These are phyloP conservation scores for Heliconius sara DNA, from an alignment of 2,888 invertebrate genomes.

Conservation along the genomic window DNA sequence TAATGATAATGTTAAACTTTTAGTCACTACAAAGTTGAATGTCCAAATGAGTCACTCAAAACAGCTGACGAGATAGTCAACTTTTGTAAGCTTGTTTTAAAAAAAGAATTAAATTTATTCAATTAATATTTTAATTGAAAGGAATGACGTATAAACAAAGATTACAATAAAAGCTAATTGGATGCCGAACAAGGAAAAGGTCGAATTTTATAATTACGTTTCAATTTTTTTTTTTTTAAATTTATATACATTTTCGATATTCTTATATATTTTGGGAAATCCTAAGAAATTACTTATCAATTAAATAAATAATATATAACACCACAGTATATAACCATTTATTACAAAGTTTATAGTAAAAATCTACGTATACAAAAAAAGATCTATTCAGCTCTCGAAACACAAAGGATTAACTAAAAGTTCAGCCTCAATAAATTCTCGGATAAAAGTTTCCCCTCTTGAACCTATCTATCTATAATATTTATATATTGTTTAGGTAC, in stretches of 20 bases:
- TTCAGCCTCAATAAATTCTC: constrained; percentile 1
- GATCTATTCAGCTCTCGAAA: neutral
- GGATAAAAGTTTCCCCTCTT: constrained; percentile 8
- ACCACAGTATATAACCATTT: neutral
- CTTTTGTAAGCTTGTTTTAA: too few relatives aligned
- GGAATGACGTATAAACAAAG: too few relatives aligned
- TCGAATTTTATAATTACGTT: too few relatives aligned
- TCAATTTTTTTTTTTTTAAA: too few relatives aligned
- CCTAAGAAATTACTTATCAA: neutral
- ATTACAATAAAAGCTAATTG: too few relatives aligned
- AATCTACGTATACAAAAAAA: neutral
- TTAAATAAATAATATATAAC: neutral
- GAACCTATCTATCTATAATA: neutral
- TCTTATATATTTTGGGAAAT: neutral
- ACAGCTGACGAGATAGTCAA: too few relatives aligned
- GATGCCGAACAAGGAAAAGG: too few relatives aligned
- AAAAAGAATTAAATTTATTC: too few relatives aligned
- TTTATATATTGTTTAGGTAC: neutral
- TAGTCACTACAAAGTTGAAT: too few relatives aligned
- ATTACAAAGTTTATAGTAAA: neutral
- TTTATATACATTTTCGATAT: neutral
- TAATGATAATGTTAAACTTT: too few relatives aligned
- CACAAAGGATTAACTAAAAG: constrained; percentile 17
- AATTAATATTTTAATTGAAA: too few relatives aligned
- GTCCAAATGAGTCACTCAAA: too few relatives aligned